Conservation (phyloP, 2,888 invertebrate genomes). For the Argyresthia albistria region DNA sequence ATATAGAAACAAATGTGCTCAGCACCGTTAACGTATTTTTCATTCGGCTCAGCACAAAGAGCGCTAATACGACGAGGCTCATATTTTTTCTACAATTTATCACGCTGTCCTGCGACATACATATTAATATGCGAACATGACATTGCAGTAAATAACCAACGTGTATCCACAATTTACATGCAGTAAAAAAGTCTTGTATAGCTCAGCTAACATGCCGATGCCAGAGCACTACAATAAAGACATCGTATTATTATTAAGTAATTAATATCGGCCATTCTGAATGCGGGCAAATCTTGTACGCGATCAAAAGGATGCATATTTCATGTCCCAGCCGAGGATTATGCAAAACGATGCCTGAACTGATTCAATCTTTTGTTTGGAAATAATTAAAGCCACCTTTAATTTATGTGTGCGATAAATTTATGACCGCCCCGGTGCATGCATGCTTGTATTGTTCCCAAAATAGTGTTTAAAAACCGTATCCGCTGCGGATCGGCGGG, state of each 20-base stretch:
- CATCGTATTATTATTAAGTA: conserved; percentile 15
- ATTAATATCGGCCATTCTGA: conserved; percentile 9
- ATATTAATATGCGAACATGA: too few relatives aligned
- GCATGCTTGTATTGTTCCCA: conserved; percentile 5
- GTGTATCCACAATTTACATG: too few relatives aligned
- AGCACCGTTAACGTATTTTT: too few relatives aligned
- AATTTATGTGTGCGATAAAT: conserved; percentile 29
- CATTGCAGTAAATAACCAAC: too few relatives aligned
- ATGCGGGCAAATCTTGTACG: conserved; percentile 19
- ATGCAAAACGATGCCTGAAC: conserved; percentile 25
- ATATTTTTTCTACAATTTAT: too few relatives aligned
- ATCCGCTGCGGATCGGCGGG: not conserved
- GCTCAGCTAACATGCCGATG: not conserved
- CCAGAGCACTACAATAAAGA: conserved; percentile 10
- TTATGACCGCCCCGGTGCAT: conserved; percentile 8
- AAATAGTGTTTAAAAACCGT: conserved; percentile 6
- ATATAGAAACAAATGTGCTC: too few relatives aligned
- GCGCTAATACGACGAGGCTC: too few relatives aligned
- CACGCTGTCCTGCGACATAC: too few relatives aligned
- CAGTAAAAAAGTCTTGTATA: not conserved
- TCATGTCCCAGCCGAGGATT: conserved; percentile 21
- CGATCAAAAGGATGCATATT: conserved; percentile 15
- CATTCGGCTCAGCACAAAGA: too few relatives aligned
- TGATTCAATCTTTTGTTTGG: conserved; percentile 31
- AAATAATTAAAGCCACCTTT: conserved; percentile 28